Conservation (phyloP, 2,113 vertebrate genomes). For the Erinaceus europaeus region DNA sequence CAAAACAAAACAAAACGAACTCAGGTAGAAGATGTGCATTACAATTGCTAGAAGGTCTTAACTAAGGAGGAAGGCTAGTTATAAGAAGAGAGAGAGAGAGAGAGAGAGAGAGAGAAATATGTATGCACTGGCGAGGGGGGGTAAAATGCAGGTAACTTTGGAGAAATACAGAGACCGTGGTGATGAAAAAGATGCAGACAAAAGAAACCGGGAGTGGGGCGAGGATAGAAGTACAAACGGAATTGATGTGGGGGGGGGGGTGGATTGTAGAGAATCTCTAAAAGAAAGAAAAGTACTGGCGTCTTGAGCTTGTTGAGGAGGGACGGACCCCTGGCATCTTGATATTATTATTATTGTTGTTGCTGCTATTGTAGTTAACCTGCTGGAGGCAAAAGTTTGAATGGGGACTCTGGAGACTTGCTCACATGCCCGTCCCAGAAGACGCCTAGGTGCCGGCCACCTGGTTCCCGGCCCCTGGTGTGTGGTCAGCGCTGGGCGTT, state of each 20-base stretch:
- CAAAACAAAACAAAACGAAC: background rate
- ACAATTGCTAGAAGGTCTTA: conserved; percentile 52
- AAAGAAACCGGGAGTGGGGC: conserved; percentile 63
- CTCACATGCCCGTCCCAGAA: background rate
- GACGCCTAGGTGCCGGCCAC: conserved; percentile 13
- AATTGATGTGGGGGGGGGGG: conserved; percentile 38
- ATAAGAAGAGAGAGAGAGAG: conserved; percentile 10
- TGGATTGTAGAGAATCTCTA: background rate
- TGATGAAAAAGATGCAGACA: conserved; percentile 73
- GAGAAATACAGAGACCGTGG: background rate
- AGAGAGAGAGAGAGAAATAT: no score
- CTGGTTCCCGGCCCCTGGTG: conserved; percentile 15
- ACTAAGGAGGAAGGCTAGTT: conserved; percentile 62
- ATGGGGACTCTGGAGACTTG: conserved; percentile 52
- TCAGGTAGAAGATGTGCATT: background rate
- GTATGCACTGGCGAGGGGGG: conserved; percentile 9
- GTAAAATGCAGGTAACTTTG: conserved; percentile 72
- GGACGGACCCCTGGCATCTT: background rate
- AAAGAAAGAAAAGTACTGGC: conserved; percentile 31
- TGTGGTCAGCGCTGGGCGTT: conserved; percentile 58
- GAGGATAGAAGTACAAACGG: conserved; percentile 14
- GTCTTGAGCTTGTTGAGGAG: background rate
- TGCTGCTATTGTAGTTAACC: conserved; percentile 24
- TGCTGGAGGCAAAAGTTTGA: conserved; percentile 61
- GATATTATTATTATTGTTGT: background rate